Percentiles rank a stretch among this genome's conserved stretches.
Conservation (phyloP, 2,113 vertebrate genomes). For the Haplochromis vanheusdeni region DNA sequence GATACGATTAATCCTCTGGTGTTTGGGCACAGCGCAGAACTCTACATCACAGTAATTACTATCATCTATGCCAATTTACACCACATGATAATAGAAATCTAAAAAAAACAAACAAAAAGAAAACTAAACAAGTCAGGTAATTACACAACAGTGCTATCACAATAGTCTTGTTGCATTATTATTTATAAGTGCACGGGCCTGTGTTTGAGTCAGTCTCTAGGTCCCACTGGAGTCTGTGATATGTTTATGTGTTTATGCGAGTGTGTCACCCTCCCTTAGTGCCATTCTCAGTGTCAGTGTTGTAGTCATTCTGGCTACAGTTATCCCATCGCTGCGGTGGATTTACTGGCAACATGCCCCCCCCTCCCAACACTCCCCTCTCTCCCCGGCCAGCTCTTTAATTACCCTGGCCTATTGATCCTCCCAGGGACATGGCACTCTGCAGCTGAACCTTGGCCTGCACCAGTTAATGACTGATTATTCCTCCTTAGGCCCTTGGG, state of each 20-base stretch:
- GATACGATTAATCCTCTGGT: slow-evolving; percentile 40
- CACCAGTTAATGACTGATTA: slow-evolving; percentile 74
- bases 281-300: slow-evolving; percentile 57
- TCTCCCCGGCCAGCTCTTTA: slow-evolving; percentile 69
- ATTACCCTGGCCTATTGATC: slow-evolving; percentile 80
- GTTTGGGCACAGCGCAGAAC: slow-evolving; percentile 15
- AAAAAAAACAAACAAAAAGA: neutral
- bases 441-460: slow-evolving; percentile 55
- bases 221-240: neutral
- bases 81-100: slow-evolving; percentile 13
- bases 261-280: slow-evolving; percentile 24
- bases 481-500: slow-evolving; percentile 55
- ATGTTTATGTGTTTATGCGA: neutral
- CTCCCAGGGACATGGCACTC: slow-evolving; percentile 58
- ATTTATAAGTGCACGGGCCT: neutral
- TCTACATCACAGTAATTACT: slow-evolving; percentile 51
- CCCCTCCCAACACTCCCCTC: slow-evolving; percentile 28
- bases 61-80: slow-evolving; percentile 49
- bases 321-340: slow-evolving; percentile 62
- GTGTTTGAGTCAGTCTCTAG: neutral
- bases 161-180: neutral
- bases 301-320: slow-evolving; percentile 68
- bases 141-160: neutral
- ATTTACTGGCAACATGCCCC: slow-evolving; percentile 71
- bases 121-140: neutral